A percentile compares a stretch with the other conserved stretches of the same genome.
Conservation (phyloP, 2,888 invertebrate species). For the Acronicta leporina region DNA sequence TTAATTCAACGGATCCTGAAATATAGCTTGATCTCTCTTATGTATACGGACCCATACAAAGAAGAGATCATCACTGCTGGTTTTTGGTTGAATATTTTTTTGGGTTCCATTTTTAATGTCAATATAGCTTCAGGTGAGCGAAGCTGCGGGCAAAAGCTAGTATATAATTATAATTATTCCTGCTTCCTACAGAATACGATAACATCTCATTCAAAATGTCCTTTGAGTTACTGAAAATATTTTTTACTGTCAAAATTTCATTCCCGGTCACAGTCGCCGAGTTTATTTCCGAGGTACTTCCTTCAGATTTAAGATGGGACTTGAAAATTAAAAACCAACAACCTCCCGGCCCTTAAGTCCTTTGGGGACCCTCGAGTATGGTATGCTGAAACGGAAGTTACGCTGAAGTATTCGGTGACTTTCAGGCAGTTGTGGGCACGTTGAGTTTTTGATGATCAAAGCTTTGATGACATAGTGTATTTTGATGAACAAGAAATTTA, state of each 20-base stretch:
- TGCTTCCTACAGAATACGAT: neutral
- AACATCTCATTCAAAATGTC: conserved; percentile 22
- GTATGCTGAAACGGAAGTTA: conserved; percentile 46
- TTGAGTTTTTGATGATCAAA: neutral
- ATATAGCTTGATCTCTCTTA: too few relatives aligned
- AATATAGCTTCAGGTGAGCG: too few relatives aligned
- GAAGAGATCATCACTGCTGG: too few relatives aligned
- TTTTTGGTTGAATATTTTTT: too few relatives aligned
- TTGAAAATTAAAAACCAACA: conserved; percentile 68
- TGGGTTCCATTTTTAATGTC: too few relatives aligned
- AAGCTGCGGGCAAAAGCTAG: too few relatives aligned
- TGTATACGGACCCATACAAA: too few relatives aligned
- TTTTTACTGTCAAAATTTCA: conserved; percentile 42
- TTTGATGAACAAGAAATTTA: neutral
- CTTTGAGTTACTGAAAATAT: conserved; percentile 28
- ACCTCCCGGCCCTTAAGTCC: conserved; percentile 46
- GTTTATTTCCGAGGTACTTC: conserved; percentile 54
- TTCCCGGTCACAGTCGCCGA: conserved; percentile 27
- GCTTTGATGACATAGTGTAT: too few relatives aligned
- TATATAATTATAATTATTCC: too few relatives aligned
- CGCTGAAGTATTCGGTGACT: conserved; percentile 28
- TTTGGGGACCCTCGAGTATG: conserved; percentile 42
- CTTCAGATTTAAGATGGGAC: conserved; percentile 56
- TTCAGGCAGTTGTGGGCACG: neutral
- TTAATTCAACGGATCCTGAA: too few relatives aligned